These are phyloP conservation scores for Drosophila asahinai DNA, from an alignment of 1,140 invertebrate genomes.

Conservation along the genomic window DNA sequence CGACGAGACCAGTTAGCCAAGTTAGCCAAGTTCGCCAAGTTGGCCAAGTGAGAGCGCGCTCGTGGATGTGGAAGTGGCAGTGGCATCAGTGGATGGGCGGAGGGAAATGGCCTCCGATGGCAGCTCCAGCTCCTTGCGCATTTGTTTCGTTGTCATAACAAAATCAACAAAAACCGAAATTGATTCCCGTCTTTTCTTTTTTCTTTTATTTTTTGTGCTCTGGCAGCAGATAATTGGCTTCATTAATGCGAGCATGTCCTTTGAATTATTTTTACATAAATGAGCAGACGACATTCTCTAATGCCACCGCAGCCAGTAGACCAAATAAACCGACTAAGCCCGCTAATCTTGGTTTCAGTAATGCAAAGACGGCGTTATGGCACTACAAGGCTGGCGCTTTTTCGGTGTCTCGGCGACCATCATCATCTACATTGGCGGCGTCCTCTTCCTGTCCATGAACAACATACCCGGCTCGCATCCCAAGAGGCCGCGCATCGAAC, in stretches of 20 bases:
- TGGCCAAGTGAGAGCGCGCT: conserved; percentile 1
- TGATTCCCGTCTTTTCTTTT: conserved; percentile 17
- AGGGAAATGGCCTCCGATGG: conserved; percentile 23
- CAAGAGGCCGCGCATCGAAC: conserved; percentile 68
- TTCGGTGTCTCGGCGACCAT: conserved; percentile 86
- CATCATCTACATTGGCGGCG: conserved; percentile 86
- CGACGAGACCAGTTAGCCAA: conserved; percentile 17
- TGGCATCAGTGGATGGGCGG: not conserved
- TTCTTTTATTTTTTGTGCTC: not conserved
- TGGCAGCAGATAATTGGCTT: conserved; percentile 34
- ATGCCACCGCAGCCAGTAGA: not conserved
- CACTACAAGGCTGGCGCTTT: conserved; percentile 86
- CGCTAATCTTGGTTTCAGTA: conserved; percentile 60
- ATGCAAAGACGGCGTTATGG: conserved; percentile 84
- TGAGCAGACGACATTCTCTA: not conserved
- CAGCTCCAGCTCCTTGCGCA: conserved; percentile 38
- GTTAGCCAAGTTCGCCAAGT: conserved; percentile 22
- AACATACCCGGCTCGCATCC: conserved; percentile 86
- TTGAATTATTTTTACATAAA: conserved; percentile 48
- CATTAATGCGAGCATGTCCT: conserved; percentile 46
- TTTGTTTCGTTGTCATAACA: conserved; percentile 78
- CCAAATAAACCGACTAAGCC: conserved; percentile 6
- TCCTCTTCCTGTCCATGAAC: conserved; percentile 86
- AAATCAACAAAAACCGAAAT: conserved; percentile 67
- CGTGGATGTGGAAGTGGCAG: not conserved